Conservation (phyloP, 2,113 vertebrate genomes). For the Ornithorhynchus anatinus region DNA sequence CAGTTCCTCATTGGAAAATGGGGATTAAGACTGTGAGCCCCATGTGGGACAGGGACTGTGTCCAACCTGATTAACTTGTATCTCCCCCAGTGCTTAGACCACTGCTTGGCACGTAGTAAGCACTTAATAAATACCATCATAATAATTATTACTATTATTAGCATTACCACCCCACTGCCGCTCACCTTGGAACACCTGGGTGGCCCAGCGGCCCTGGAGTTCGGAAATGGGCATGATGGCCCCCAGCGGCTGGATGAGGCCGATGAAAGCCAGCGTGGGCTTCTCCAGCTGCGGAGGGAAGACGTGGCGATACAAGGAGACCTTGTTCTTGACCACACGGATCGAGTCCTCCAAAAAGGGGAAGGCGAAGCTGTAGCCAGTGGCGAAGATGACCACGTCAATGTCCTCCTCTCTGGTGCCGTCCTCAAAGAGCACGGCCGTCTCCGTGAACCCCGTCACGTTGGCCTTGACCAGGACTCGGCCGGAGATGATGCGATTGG, state of each 20-base stretch:
- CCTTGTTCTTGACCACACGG: slow-evolving; percentile 68
- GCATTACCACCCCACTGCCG: too few species aligned
- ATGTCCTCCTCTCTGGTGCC: slow-evolving; percentile 80
- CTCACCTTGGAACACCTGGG: slow-evolving; percentile 84
- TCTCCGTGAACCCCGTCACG: slow-evolving; percentile 76
- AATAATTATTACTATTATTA: too few species aligned
- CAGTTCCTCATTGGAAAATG: too few species aligned
- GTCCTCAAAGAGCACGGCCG: slow-evolving; percentile 81
- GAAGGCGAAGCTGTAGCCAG: slow-evolving; percentile 82
- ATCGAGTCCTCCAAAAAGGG: slow-evolving; percentile 78
- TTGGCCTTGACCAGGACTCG: slow-evolving; percentile 78
- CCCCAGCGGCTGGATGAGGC: slow-evolving; percentile 78
- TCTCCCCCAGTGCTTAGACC: too few species aligned
- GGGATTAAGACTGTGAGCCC: too few species aligned
- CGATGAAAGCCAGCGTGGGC: slow-evolving; percentile 84
- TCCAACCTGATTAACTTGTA: too few species aligned
- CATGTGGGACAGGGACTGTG: too few species aligned
- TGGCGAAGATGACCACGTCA: slow-evolving; percentile 85
- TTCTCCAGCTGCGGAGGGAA: slow-evolving; percentile 79
- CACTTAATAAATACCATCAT: too few species aligned
- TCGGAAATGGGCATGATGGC: slow-evolving; percentile 84
- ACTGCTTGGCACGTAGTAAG: too few species aligned
- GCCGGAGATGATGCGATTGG: slow-evolving; percentile 82
- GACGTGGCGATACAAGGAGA: slow-evolving; percentile 78
- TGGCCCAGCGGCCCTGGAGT: slow-evolving; percentile 89